Conservation (phyloP, 2,888 invertebrate species). For the Erebia ligea region DNA sequence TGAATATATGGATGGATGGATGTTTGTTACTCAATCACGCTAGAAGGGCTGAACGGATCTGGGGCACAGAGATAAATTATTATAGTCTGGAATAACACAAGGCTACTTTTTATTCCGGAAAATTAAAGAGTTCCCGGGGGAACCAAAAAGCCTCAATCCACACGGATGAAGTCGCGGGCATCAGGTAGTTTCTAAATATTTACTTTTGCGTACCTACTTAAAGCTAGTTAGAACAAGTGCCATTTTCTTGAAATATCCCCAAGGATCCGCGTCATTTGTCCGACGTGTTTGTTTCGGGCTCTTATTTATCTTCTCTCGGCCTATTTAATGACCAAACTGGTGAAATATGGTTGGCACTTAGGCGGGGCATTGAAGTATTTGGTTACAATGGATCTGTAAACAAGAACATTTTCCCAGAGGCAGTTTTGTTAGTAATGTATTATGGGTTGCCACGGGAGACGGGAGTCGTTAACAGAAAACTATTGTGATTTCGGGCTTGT, state of each 20-base stretch:
- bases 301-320: slow-evolving; percentile 40
- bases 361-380: slow-evolving; percentile 46
- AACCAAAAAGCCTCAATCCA: no score
- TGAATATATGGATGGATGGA: no score
- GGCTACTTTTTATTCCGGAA: no score
- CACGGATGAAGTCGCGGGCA: no score
- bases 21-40: no score
- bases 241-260: slow-evolving; percentile 47
- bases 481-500: neutral
- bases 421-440: slow-evolving; percentile 34
- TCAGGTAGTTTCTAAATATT: no score
- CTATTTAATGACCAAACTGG: slow-evolving; percentile 48
- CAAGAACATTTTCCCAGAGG: slow-evolving; percentile 42
- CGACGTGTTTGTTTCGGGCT: slow-evolving; percentile 51
- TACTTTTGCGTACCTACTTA: neutral
- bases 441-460: neutral
- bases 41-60: no score
- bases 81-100: no score
- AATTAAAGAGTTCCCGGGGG: no score
- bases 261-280: slow-evolving; percentile 48
- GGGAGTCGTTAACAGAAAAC: slow-evolving; percentile 4
- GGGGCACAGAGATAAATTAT: no score
- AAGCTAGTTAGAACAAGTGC: slow-evolving; percentile 48
- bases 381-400: slow-evolving; percentile 42
- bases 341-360: slow-evolving; percentile 48